Conservation (phyloP, 2,113 vertebrate species). For the Phylloscopus trochiloides region DNA sequence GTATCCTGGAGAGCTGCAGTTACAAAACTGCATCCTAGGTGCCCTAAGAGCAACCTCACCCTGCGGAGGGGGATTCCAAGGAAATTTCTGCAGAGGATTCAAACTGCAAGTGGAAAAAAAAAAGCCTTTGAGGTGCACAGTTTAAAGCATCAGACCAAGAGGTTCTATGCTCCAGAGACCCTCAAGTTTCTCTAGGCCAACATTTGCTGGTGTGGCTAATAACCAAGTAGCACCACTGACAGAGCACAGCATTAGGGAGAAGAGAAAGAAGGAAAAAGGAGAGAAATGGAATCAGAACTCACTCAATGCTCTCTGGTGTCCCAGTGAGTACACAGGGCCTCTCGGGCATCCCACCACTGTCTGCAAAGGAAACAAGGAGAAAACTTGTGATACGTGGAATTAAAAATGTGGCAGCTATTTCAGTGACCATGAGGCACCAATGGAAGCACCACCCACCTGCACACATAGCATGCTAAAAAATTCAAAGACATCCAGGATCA, state of each 20-base stretch:
- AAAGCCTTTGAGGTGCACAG: neutral
- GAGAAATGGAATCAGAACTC: constrained; percentile 75
- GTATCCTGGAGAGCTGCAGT: constrained; percentile 40
- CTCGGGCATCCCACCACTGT: constrained; percentile 96
- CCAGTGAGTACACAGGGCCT: constrained; percentile 95
- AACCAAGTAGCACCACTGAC: constrained; percentile 40
- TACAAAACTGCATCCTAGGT: constrained; percentile 20
- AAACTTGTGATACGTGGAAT: neutral
- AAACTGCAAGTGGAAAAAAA: neutral
- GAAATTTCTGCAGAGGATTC: constrained; percentile 20
- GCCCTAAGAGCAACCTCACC: constrained; percentile 43
- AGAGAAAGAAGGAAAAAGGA: constrained; percentile 62
- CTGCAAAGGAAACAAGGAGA: constrained; percentile 74
- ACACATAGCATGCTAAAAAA: neutral
- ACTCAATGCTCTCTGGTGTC: constrained; percentile 96
- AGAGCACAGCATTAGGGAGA: constrained; percentile 53
- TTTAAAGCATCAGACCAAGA: constrained; percentile 44
- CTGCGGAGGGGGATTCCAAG: constrained; percentile 8
- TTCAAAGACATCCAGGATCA: neutral
- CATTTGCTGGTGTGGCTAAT: constrained; percentile 20
- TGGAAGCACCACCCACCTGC: neutral
- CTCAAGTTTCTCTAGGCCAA: constrained; percentile 29
- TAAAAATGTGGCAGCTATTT: neutral
- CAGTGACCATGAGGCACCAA: neutral
- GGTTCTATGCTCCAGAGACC: constrained; percentile 36